Evolutionary conservation across 2,888 invertebrate species (phyloP), one percentile per base, ranked within the genome.

Genomic region (Eilema sororculum): DNA sequence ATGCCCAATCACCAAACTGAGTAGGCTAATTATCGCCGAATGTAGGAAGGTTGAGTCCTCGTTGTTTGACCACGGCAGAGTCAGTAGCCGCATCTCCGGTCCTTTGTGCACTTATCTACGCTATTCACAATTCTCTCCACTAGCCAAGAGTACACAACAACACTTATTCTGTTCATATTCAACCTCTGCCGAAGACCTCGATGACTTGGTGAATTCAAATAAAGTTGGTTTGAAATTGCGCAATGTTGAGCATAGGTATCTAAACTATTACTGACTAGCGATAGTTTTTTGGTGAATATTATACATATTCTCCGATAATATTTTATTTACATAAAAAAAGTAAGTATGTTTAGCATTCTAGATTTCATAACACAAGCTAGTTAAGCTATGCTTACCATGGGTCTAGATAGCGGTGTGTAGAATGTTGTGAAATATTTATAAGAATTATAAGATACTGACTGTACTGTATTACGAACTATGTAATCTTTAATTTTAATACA

Each of bases 71-170:
- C 77, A 79, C 84, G 87, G 85, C 80, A 80, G 83, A 78, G 78
- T 78, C 78, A 87, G 87, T 80, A 88, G 84, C 86, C 85, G 93
- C 89, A 94, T 95, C 94, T 90, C 95, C 95, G 90, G 90, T 86
- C 89, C 86, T 92, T 95, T 94, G 94, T 94, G 86, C 89, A 87
- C 89, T 94, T 93, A 92, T 91, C 90, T 89, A 89, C 93, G 93
- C 93, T 89, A 94, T 95, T 95, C 94, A 94, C 87, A 84, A 95
- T 95, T 95, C 90, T 92, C 89, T 89, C 88, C 91, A 92, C 91
- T 86, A 73, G 69, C 76, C 76, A 71, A 77, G 71, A 72, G 74
- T 78, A 71, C 78, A 75, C 78, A 76, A 81, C 80, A 84, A 85
- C 80, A 77, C 81, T 83, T 79, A 69, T 78, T 79, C 74, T 64